Percentiles rank a stretch among this genome's conserved stretches.
phyloP scores from a whole-genome alignment of 1,140 invertebrate genomes.

The Pentalonia nigronervosa region DNA sequence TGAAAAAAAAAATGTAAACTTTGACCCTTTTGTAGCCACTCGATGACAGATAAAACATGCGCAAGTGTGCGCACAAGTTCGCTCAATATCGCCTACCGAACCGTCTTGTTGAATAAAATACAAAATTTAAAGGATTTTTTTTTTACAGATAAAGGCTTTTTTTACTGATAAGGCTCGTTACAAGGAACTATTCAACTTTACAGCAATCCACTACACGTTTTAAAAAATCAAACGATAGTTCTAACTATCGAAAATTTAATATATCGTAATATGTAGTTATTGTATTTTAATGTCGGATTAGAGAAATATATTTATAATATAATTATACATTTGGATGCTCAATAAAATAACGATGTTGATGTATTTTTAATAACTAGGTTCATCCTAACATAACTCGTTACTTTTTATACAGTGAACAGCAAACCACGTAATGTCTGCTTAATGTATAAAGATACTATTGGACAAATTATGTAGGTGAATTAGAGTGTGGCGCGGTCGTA shows the following conservation, averaged over 20 bases:
- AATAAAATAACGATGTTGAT: too few species aligned
- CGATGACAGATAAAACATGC: background rate
- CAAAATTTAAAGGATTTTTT: background rate
- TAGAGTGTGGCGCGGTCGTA: too few species aligned
- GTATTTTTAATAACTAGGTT: too few species aligned
- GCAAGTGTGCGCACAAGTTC: background rate
- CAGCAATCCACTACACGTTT: background rate
- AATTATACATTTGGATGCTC: too few species aligned
- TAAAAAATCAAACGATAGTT: background rate
- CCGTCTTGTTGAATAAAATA: background rate
- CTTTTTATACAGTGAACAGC: too few species aligned
- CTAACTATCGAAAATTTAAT: background rate
- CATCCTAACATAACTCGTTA: too few species aligned
- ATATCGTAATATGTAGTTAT: background rate
- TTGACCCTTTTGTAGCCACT: background rate
- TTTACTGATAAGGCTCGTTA: background rate
- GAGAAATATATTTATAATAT: too few species aligned
- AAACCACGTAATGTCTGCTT: too few species aligned
- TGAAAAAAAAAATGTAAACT: background rate
- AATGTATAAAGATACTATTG: too few species aligned
- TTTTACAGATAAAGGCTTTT: background rate
- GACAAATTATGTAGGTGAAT: too few species aligned
- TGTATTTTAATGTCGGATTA: background rate
- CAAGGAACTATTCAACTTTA: background rate
- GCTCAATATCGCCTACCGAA: background rate